phyloP scores from a whole-genome alignment of 2,113 vertebrate species.

The Calyptommatus sinebrachiatus region DNA sequence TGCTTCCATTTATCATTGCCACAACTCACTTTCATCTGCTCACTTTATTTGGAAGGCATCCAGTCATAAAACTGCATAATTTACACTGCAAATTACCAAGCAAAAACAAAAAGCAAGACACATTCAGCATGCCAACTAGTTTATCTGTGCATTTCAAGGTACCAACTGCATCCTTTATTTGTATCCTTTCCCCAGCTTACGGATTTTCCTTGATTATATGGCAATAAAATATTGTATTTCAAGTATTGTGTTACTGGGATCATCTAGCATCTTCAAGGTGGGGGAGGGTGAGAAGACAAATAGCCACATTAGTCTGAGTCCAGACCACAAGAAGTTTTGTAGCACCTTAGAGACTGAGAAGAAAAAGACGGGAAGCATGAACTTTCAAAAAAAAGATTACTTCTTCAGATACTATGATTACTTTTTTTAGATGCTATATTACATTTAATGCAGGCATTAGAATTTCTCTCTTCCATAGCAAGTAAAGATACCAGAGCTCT shows the following conservation, averaged over 20 bases:
- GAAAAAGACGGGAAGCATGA: no score
- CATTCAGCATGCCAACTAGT: slow-evolving; percentile 24
- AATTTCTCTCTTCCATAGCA: no score
- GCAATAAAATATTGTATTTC: not conserved
- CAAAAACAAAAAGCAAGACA: slow-evolving; percentile 27
- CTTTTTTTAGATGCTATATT: no score
- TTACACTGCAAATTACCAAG: slow-evolving; percentile 8
- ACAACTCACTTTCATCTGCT: not conserved
- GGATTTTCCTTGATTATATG: slow-evolving; percentile 39
- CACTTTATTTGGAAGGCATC: slow-evolving; percentile 27
- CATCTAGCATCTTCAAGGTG: no score
- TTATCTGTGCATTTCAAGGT: slow-evolving; percentile 40
- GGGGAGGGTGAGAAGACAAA: no score
- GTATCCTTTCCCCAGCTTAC: slow-evolving; percentile 12
- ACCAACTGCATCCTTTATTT: slow-evolving; percentile 43
- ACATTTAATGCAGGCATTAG: no score
- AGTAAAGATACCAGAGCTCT: no score
- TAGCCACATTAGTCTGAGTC: no score
- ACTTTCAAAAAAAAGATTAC: no score
- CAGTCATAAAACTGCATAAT: slow-evolving; percentile 9
- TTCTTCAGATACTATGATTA: no score
- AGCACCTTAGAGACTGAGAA: no score
- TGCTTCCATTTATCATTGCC: slow-evolving; percentile 19
- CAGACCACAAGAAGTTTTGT: no score
- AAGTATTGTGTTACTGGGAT: not conserved